A percentile compares a stretch with the other conserved stretches of the same genome.
phyloP scores from a whole-genome alignment of 2,113 vertebrate species.

The Geococcyx californianus region DNA sequence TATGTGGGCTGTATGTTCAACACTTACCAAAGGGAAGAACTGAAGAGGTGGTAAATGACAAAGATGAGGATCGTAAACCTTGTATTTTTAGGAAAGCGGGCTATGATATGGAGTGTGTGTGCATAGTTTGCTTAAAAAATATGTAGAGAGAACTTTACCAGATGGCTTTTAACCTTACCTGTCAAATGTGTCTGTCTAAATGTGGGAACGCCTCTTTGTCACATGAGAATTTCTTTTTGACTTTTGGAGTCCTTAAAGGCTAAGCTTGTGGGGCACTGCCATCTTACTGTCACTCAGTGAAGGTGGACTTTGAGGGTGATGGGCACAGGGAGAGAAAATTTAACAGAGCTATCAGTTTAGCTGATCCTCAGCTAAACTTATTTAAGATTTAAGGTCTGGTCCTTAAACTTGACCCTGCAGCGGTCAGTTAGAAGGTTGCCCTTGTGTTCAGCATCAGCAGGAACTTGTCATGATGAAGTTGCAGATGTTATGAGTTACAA shows the following conservation, averaged over 20 bases:
- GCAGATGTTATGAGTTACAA: not conserved
- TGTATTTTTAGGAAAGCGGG: not conserved
- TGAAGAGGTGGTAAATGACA: not conserved
- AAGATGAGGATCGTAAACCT: not conserved
- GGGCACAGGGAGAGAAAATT: not conserved
- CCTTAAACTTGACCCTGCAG: not conserved
- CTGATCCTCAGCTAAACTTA: not conserved
- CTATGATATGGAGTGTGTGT: not conserved
- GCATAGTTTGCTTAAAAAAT: not conserved
- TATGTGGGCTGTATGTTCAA: not conserved
- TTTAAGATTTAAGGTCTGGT: not conserved
- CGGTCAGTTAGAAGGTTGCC: not conserved
- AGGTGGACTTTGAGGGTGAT: not conserved
- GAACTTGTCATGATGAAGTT: not conserved
- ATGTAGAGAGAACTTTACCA: not conserved
- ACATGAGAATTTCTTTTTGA: not conserved
- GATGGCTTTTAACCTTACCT: not conserved
- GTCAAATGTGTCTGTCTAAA: not conserved
- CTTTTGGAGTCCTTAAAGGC: not conserved
- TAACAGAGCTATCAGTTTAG: not conserved
- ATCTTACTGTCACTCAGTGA: not conserved
- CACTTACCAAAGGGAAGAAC: not conserved
- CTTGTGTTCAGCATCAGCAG: not conserved
- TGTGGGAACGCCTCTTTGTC: not conserved
- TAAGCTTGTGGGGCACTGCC: not conserved